Conservation (phyloP, 2,797 vertebrate genomes). For the Myripristis jacobus region DNA sequence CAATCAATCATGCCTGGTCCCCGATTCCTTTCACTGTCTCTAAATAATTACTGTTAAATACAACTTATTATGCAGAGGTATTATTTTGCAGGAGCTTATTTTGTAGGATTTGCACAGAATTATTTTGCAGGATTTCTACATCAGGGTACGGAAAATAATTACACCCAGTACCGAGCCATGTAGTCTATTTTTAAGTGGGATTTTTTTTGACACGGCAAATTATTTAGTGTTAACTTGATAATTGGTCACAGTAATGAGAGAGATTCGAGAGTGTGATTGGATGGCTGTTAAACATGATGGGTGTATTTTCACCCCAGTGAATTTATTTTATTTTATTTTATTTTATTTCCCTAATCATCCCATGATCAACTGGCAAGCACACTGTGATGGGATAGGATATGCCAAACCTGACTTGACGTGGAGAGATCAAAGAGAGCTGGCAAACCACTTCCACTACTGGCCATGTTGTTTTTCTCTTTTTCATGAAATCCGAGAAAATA, state of each 20-base stretch:
- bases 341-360: too few relatives aligned
- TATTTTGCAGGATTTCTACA: slow-evolving; percentile 48
- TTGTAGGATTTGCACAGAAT: slow-evolving; percentile 53
- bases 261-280: slow-evolving; percentile 32
- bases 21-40: slow-evolving; percentile 11
- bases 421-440: background rate
- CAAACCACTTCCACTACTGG: background rate
- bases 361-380: too few relatives aligned
- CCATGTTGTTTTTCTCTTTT: background rate
- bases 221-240: slow-evolving; percentile 47
- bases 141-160: slow-evolving; percentile 57
- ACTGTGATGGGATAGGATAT: background rate
- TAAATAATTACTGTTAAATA: background rate
- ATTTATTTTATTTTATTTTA: too few relatives aligned
- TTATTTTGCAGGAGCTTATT: slow-evolving; percentile 50
- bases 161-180: slow-evolving; percentile 26
- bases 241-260: slow-evolving; percentile 55
- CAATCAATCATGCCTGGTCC: slow-evolving; percentile 3
- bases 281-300: slow-evolving; percentile 20
- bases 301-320: slow-evolving; percentile 11
- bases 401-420: background rate
- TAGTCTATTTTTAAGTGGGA: slow-evolving; percentile 44
- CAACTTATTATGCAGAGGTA: slow-evolving; percentile 35
- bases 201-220: slow-evolving; percentile 51
- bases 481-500: background rate